phyloP scores from a whole-genome alignment of 37 sponge, comb jelly and placozoan species.

The Eunapius fragilis region DNA sequence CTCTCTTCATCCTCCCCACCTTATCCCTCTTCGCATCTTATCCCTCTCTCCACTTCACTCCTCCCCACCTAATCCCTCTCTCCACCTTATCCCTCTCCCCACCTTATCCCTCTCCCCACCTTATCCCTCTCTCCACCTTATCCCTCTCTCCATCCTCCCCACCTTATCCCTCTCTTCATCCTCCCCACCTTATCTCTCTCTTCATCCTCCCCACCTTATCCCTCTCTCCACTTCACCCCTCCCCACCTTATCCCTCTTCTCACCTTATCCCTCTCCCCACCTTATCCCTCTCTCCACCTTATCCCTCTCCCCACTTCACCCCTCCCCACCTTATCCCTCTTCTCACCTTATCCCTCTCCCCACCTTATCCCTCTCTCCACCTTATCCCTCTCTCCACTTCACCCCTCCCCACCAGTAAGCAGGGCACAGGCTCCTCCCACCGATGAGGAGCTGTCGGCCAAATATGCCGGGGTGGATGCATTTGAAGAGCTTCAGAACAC shows the following conservation, averaged over 20 bases:
- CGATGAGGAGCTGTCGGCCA: constrained; percentile 43
- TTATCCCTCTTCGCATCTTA: too few species aligned
- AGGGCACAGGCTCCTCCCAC: background rate
- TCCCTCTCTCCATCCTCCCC: too few species aligned
- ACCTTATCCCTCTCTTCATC: too few species aligned
- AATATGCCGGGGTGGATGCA: constrained; percentile 44
- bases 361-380: background rate
- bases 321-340: too few species aligned
- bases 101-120: background rate
- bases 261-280: too few species aligned
- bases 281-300: too few species aligned
- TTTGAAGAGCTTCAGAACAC: constrained; percentile 60
- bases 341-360: background rate
- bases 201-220: background rate
- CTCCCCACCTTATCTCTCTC: background rate
- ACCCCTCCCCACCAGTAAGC: background rate
- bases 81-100: background rate
- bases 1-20: too few species aligned
- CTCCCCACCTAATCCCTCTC: too few species aligned
- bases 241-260: too few species aligned
- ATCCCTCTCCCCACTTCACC: too few species aligned
- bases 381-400: background rate
- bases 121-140: background rate
- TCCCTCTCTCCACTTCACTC: too few species aligned
- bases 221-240: background rate